A percentile compares a stretch with the other conserved stretches of the same genome.
Conservation (phyloP, 2,113 vertebrate genomes). For the Rhinopithecus roxellana region DNA sequence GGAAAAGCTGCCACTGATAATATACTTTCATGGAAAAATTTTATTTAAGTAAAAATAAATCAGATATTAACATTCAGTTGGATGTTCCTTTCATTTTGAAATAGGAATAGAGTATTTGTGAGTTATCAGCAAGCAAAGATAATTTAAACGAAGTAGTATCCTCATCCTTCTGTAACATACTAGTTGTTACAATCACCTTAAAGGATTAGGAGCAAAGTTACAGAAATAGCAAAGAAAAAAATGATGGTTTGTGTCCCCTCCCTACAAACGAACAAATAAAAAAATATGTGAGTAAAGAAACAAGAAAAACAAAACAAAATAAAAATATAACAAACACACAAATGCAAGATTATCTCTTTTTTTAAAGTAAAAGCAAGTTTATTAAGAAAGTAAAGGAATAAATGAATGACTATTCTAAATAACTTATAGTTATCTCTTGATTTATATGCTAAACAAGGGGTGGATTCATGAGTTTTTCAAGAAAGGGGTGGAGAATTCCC, state of each 20-base stretch:
- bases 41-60: conserved; percentile 10
- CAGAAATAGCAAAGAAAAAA: not conserved
- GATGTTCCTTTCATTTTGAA: not conserved
- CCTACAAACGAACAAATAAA: not conserved
- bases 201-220: not conserved
- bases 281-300: not conserved
- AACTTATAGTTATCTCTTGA: no score
- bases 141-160: not conserved
- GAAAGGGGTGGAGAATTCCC: no score
- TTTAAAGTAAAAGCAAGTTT: not conserved
- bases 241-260: not conserved
- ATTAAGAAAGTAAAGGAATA: not conserved
- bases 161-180: not conserved
- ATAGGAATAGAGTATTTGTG: not conserved
- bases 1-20: not conserved
- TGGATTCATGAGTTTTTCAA: no score
- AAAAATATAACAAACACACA: not conserved
- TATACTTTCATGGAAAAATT: not conserved
- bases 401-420: no score
- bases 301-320: not conserved
- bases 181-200: not conserved
- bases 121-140: not conserved
- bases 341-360: not conserved
- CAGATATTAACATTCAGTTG: not conserved
- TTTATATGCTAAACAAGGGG: no score